phyloP scores from a whole-genome alignment of 2,888 invertebrate genomes.

The Aporophyla lueneburgensis region DNA sequence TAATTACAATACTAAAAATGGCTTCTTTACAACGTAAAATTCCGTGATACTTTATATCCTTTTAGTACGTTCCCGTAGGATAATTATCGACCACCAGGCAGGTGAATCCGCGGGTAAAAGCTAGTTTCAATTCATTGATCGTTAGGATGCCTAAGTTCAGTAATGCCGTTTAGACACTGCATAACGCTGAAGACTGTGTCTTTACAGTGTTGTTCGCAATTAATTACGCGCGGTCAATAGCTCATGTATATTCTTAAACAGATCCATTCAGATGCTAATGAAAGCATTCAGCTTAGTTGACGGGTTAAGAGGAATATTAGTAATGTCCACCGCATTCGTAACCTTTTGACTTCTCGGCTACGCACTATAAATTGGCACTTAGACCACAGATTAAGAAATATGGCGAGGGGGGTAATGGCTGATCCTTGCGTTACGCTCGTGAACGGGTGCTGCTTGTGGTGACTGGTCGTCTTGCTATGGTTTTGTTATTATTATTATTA shows the following conservation, averaged over 20 bases:
- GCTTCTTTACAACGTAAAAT: too few relatives aligned
- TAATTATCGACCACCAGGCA: too few relatives aligned
- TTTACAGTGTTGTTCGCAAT: conserved; percentile 23
- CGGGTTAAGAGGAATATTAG: conserved; percentile 35
- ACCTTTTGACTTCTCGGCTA: conserved; percentile 28
- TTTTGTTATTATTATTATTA: too few relatives aligned
- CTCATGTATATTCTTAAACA: conserved; percentile 45
- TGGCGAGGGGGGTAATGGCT: too few relatives aligned
- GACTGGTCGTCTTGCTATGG: too few relatives aligned
- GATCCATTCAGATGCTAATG: conserved; percentile 43
- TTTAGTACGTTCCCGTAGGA: too few relatives aligned
- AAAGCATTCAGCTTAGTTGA: conserved; percentile 46
- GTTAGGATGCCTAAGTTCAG: neutral
- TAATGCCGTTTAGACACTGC: neutral
- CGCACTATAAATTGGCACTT: conserved; percentile 39
- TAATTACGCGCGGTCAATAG: conserved; percentile 27
- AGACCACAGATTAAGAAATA: neutral
- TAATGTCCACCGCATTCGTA: conserved; percentile 44
- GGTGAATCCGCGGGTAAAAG: too few relatives aligned
- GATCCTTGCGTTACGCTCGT: too few relatives aligned
- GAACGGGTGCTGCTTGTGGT: too few relatives aligned
- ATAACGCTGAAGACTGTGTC: conserved; percentile 17
- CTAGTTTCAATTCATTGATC: neutral
- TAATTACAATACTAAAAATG: too few relatives aligned
- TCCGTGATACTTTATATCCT: too few relatives aligned